phyloP scores from a whole-genome alignment of 2,888 invertebrate species.

The Azorinus chamasolen region DNA sequence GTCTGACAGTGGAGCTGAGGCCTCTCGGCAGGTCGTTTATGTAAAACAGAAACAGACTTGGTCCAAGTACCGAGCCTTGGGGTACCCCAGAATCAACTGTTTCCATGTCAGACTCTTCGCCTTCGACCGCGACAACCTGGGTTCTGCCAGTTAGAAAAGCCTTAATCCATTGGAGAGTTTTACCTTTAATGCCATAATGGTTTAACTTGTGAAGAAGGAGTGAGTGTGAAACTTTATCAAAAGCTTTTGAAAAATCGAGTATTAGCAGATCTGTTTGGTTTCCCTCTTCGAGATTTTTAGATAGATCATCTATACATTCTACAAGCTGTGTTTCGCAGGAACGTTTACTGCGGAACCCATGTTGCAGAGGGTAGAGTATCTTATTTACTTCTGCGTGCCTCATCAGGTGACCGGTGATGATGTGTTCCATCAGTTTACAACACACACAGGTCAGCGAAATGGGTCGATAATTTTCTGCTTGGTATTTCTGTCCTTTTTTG shows the following conservation, averaged over 20 bases:
- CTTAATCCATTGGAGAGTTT: constrained; percentile 19
- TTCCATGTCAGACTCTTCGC: constrained; percentile 7
- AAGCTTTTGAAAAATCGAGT: constrained; percentile 5
- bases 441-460: constrained; percentile 15
- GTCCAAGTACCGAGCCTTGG: constrained; percentile 30
- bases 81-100: constrained; percentile 25
- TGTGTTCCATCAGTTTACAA: constrained; percentile 8
- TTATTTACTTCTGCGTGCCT: constrained; percentile 13
- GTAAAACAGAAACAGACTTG: constrained; percentile 24
- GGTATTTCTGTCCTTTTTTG: constrained; percentile 10
- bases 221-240: constrained; percentile 5
- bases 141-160: constrained; percentile 21
- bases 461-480: constrained; percentile 1
- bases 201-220: constrained; percentile 7
- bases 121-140: constrained; percentile 24
- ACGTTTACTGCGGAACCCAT: constrained; percentile 27
- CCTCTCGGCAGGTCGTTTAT: constrained; percentile 19
- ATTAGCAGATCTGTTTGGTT: constrained; percentile 10
- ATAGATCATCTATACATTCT: constrained; percentile 10
- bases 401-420: constrained; percentile 11
- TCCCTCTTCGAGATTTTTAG: not conserved
- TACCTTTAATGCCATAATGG: constrained; percentile 21
- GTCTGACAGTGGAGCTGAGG: constrained; percentile 11
- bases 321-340: constrained; percentile 47
- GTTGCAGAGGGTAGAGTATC: constrained; percentile 20